Evolutionary conservation across 2,888 invertebrate genomes (phyloP).

Genomic region (Tuberolachnus salignus): DNA sequence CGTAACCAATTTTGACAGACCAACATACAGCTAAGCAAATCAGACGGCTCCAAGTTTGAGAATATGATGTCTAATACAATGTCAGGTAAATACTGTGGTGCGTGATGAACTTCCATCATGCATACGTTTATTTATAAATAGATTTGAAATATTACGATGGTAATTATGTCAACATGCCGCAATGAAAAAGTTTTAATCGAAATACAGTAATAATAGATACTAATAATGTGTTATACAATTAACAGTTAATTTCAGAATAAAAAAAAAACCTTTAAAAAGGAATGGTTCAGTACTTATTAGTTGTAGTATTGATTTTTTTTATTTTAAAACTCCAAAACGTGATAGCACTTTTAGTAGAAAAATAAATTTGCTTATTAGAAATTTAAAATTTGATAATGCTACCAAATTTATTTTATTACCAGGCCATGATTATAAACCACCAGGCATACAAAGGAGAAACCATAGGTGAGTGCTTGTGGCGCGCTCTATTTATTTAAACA

Average conservation of each 20-base stretch:
- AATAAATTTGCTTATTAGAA: background rate
- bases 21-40: constrained; percentile 85
- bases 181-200: background rate
- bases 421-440: too few species aligned
- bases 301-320: too few species aligned
- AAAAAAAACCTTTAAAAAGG: background rate
- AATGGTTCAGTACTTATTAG: background rate
- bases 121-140: background rate
- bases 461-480: too few species aligned
- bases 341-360: too few species aligned
- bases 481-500: too few species aligned
- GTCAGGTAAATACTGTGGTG: constrained; percentile 74
- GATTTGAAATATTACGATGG: too few species aligned
- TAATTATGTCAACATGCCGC: background rate
- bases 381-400: constrained; percentile 26
- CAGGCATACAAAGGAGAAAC: too few species aligned
- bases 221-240: too few species aligned
- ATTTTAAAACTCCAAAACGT: too few species aligned
- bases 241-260: background rate
- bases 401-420: background rate
- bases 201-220: background rate
- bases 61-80: constrained; percentile 88
- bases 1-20: constrained; percentile 94
- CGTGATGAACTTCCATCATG: constrained; percentile 25
- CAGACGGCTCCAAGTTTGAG: constrained; percentile 85